phyloP scores from a whole-genome alignment of 2,797 vertebrate genomes.

The Myotis planiceps region DNA sequence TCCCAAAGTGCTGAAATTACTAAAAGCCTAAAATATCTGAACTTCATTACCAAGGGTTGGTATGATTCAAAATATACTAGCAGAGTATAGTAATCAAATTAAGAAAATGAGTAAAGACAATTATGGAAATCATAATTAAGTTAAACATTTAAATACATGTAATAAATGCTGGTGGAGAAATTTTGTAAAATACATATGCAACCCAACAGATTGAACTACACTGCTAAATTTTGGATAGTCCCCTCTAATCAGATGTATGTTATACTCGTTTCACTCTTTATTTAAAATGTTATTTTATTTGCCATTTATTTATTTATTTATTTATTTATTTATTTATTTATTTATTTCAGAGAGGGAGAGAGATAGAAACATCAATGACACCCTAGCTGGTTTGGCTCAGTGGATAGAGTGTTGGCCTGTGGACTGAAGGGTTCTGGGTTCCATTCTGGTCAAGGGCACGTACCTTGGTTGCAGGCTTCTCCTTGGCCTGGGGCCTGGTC shows the following conservation, averaged over 20 bases:
- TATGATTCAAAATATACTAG: conserved; percentile 27
- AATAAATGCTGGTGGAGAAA: not conserved
- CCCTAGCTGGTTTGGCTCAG: no score
- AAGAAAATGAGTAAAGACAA: not conserved
- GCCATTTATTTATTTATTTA: no score
- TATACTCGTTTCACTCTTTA: not conserved
- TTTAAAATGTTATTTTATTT: no score
- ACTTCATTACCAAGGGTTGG: conserved; percentile 24
- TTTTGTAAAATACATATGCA: not conserved
- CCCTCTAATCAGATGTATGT: not conserved
- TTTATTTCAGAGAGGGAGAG: no score
- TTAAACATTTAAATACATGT: conserved; percentile 8
- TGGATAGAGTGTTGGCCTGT: no score
- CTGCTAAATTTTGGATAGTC: not conserved
- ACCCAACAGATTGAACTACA: not conserved
- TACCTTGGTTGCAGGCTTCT: no score
- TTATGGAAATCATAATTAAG: not conserved
- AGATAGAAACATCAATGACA: no score
- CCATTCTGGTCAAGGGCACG: no score
- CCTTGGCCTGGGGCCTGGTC: no score
- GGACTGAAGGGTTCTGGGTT: no score
- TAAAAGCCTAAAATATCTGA: not conserved
- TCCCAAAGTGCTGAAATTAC: conserved; percentile 35
- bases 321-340: no score
- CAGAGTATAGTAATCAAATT: not conserved